Evolutionary conservation across 2,888 invertebrate genomes (phyloP), one percentile per base, ranked within the genome.

Genomic region (Lasioglossum lativentre): DNA sequence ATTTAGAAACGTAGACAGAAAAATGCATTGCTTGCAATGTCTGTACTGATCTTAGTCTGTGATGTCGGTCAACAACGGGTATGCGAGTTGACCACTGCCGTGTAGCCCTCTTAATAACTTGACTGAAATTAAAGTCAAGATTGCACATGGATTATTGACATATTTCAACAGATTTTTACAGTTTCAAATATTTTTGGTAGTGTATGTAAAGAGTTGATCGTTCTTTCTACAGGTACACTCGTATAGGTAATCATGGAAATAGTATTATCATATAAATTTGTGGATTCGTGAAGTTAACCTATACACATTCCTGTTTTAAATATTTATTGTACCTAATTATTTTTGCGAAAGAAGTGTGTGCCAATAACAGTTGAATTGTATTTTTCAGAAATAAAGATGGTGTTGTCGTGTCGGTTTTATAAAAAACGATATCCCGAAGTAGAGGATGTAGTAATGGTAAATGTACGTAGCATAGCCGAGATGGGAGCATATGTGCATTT

Each of bases 401-500:
- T 98, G 94, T 96, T 99, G 86, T 97, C 98, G 92, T 99, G 99
- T 97, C 97, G 99, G 94, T 99, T 98, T 96, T 99, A 99, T 95
- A 97, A 98, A 95, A 98, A 99, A 95, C 98, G 98, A 94, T 99
- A 99, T 96, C 99, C 99, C 1, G 99, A 99, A 95, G 97, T 99
- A 85, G 99, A 99, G 93, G 99, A 99, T 97, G 99, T 99, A 75
- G 99, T 99, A 73, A 99, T 99, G 99, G 99, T 99, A 42, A 99
- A 99, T 95, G 99, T 99, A 4, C 96, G 99, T 71, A 98, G 99
- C 88, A 99, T 99, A 93, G 99, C 99, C 30, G 99, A 99, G 96
- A 99, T 99, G 99, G 99, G 99, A 85, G 99, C 99, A 2, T 99
- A 99, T 95, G 99, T 99, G 27, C 98, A 99, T 95, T 96, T 99